phyloP scores from a whole-genome alignment of 2,797 vertebrate genomes.

The Heteromormyrus szaboi region DNA sequence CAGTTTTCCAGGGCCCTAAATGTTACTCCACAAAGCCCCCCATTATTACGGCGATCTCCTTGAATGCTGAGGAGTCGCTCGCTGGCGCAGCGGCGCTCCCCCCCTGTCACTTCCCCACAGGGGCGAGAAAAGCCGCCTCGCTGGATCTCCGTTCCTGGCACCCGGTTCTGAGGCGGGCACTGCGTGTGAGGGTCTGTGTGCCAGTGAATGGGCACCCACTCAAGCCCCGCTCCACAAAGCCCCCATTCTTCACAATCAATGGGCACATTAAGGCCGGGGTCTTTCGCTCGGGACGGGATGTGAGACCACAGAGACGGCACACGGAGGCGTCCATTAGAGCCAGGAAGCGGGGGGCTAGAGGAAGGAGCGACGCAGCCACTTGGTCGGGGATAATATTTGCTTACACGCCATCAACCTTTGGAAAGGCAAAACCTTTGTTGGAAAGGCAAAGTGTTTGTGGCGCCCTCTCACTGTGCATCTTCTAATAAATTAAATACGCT shows the following conservation, averaged over 20 bases:
- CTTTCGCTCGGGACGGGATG: constrained; percentile 62
- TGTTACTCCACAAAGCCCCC: constrained; percentile 43
- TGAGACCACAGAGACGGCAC: constrained; percentile 64
- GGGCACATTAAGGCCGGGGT: constrained; percentile 63
- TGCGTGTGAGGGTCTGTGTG: constrained; percentile 62
- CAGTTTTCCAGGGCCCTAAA: constrained; percentile 43
- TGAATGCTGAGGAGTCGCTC: constrained; percentile 42
- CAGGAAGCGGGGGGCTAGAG: constrained; percentile 65
- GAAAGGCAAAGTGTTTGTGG: constrained; percentile 36
- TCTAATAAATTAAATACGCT: not conserved
- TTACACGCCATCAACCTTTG: constrained; percentile 37
- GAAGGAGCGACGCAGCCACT: constrained; percentile 45
- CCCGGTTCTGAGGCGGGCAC: constrained; percentile 57
- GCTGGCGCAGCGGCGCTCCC: constrained; percentile 11
- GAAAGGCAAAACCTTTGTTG: constrained; percentile 38
- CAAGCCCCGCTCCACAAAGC: constrained; percentile 62
- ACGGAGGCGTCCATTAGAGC: constrained; percentile 66
- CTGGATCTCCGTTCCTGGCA: constrained; percentile 69
- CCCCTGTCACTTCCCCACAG: constrained; percentile 54
- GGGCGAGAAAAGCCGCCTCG: constrained; percentile 59
- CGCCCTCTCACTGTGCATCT: constrained; percentile 10
- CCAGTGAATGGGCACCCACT: constrained; percentile 66
- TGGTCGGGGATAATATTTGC: constrained; percentile 39
- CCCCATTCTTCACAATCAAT: constrained; percentile 67
- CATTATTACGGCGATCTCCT: constrained; percentile 39